Evolutionary conservation across 2,888 invertebrate genomes (phyloP).

Genomic region (Diarsia brunnea): DNA sequence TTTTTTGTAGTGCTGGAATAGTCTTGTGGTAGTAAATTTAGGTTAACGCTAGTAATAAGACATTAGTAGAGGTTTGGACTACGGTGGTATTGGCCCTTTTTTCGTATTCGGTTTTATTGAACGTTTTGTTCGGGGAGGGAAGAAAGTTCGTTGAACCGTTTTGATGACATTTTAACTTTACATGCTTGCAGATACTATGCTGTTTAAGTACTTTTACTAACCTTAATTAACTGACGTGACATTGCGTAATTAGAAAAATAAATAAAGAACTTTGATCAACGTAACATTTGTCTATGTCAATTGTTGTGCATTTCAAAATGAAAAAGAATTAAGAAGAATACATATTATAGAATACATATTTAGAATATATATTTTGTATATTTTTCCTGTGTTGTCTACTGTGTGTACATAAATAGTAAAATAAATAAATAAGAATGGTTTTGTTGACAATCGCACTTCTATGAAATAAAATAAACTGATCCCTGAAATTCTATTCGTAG

Average conservation of each 20-base stretch:
- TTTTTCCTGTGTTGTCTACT: no score
- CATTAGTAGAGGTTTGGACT: slow-evolving; percentile 2
- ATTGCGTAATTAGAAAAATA: background rate
- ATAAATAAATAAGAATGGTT: no score
- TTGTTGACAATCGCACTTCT: no score
- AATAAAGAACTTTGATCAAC: background rate
- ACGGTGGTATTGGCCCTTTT: background rate
- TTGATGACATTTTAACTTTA: background rate
- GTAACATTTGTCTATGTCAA: background rate
- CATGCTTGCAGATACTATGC: background rate
- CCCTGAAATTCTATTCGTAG: background rate
- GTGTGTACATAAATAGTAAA: no score
- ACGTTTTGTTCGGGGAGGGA: background rate
- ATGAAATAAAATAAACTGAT: background rate
- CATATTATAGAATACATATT: no score
- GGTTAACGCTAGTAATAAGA: slow-evolving; percentile 26
- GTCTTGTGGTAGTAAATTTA: slow-evolving; percentile 17
- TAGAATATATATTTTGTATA: no score
- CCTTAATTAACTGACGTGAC: background rate
- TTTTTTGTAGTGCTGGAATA: slow-evolving; percentile 47
- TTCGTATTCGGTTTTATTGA: background rate
- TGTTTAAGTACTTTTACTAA: background rate
- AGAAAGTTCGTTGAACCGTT: background rate
- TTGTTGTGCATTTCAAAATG: background rate
- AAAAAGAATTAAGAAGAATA: no score